phyloP scores from a whole-genome alignment of 2,797 vertebrate species.

The Gallinago solitaria region DNA sequence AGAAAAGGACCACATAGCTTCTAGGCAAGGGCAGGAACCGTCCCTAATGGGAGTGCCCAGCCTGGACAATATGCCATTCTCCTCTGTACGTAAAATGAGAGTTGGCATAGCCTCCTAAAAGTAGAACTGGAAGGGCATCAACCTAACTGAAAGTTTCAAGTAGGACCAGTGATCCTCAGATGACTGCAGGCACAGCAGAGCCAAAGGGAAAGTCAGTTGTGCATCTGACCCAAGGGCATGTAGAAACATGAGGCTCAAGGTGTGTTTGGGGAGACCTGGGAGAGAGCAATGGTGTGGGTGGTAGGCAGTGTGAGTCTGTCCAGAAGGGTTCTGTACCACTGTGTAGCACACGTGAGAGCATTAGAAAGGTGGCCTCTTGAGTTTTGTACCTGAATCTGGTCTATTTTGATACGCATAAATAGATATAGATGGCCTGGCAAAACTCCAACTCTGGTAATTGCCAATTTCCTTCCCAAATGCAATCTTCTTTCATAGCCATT shows the following conservation, averaged over 20 bases:
- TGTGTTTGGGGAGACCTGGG: neutral
- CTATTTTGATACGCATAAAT: conserved; percentile 14
- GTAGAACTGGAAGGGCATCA: neutral
- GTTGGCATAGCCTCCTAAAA: neutral
- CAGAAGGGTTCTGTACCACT: neutral
- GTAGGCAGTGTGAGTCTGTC: neutral
- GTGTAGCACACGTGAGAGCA: fast-evolving
- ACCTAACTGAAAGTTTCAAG: neutral
- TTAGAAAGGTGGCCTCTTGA: neutral
- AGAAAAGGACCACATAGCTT: neutral
- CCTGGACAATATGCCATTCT: neutral
- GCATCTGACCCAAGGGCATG: neutral
- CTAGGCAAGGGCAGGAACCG: neutral
- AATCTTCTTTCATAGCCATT: conserved; percentile 4
- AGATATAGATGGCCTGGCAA: conserved; percentile 3
- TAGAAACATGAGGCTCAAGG: neutral
- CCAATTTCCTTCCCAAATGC: neutral
- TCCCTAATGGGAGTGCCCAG: fast-evolving
- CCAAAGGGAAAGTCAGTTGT: neutral
- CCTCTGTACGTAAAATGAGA: neutral
- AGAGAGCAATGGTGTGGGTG: neutral
- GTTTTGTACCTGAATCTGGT: neutral
- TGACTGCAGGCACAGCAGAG: neutral
- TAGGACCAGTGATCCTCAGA: neutral
- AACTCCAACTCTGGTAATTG: neutral